phyloP scores from a whole-genome alignment of 2,888 invertebrate genomes.

The Pristionchus maxplancki region DNA sequence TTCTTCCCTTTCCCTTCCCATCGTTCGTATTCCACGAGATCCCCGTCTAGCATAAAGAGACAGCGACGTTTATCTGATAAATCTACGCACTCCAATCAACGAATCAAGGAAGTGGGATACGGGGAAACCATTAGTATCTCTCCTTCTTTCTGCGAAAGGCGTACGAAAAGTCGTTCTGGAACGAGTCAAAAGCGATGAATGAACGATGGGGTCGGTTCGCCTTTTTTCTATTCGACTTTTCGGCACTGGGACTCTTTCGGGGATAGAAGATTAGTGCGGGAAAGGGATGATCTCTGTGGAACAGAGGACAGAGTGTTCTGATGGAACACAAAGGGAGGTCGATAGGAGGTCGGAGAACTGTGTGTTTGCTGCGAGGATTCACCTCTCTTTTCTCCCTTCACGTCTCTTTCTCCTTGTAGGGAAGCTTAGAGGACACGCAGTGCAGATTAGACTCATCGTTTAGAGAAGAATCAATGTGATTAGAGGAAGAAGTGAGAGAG shows the following conservation, averaged over 20 bases:
- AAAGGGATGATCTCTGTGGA: background rate
- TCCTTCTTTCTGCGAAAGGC: too few relatives aligned
- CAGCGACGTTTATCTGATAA: conserved; percentile 34
- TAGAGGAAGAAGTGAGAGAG: conserved; percentile 17
- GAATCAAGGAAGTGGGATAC: background rate
- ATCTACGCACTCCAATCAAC: conserved; percentile 13
- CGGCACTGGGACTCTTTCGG: background rate
- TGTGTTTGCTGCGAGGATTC: conserved; percentile 44
- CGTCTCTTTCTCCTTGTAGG: conserved; percentile 26
- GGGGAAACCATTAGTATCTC: too few relatives aligned
- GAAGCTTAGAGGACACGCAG: background rate
- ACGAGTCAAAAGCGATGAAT: background rate
- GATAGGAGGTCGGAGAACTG: conserved; percentile 31
- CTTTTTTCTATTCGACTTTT: background rate
- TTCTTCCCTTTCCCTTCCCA: background rate
- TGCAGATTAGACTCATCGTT: conserved; percentile 13
- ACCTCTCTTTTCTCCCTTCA: conserved; percentile 13
- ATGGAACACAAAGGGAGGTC: conserved; percentile 22
- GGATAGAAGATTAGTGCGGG: background rate
- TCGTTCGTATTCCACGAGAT: conserved; percentile 33
- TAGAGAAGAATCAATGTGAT: conserved; percentile 12
- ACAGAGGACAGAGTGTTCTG: conserved; percentile 8
- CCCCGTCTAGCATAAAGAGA: conserved; percentile 46
- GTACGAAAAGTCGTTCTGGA: conserved; percentile 29
- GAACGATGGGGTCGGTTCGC: background rate